phyloP scores from a whole-genome alignment of 35 echinoderm and acorn worm genomes.

The Patiria miniata region DNA sequence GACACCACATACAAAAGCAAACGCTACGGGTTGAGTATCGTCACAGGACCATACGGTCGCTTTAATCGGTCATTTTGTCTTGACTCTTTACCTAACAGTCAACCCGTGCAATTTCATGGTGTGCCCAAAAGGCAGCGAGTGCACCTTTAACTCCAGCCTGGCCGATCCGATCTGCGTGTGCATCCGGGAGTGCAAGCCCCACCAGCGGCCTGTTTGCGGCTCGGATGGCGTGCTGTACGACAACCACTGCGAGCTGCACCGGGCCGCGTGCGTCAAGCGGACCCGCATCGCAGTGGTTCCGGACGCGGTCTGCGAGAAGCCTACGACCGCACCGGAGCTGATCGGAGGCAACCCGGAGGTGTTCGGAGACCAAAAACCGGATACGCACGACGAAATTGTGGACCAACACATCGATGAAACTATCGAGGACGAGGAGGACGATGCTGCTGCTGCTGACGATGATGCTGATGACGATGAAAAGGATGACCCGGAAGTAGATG shows the following conservation, averaged over 20 bases:
- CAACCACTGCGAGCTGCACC: slow-evolving; percentile 92
- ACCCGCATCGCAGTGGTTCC: slow-evolving; percentile 61
- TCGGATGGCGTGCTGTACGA: slow-evolving; percentile 89
- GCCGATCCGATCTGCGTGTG: slow-evolving; percentile 74
- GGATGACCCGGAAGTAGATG: not conserved
- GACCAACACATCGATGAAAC: not conserved
- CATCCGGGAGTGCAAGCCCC: slow-evolving; percentile 51
- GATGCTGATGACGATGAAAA: slow-evolving; percentile 12
- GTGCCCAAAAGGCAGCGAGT: slow-evolving; percentile 78
- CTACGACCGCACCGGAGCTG: not conserved
- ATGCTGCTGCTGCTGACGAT: not conserved
- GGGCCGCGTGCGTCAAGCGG: slow-evolving; percentile 67
- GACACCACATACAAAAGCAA: too few relatives aligned
- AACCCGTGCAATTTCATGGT: slow-evolving; percentile 60
- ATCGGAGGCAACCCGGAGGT: not conserved
- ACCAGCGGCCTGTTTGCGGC: slow-evolving; percentile 81
- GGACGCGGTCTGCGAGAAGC: slow-evolving; percentile 41
- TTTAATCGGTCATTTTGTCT: too few relatives aligned
- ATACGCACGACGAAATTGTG: not conserved
- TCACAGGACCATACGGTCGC: too few relatives aligned
- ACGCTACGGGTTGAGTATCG: too few relatives aligned
- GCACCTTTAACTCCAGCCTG: slow-evolving; percentile 59
- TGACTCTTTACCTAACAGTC: not conserved
- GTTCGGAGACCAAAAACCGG: not conserved
- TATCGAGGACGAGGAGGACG: not conserved